These are phyloP conservation scores for Sabatieria punctata DNA, from an alignment of 2,888 invertebrate genomes.

Conservation along the genomic window DNA sequence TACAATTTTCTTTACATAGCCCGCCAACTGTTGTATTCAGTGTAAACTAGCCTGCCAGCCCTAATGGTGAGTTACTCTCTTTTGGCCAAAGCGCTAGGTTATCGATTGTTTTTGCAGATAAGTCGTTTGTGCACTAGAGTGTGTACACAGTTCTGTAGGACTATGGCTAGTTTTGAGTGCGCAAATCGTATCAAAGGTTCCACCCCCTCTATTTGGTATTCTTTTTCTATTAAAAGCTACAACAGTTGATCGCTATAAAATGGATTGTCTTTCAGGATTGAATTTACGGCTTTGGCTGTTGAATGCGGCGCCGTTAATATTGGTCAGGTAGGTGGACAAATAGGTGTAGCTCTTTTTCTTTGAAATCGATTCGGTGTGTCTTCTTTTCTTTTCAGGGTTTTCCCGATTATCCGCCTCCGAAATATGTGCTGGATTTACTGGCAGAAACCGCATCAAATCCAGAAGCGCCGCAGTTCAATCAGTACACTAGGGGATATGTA, in stretches of 20 bases:
- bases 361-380: background rate
- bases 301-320: conserved; percentile 28
- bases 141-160: too few species aligned
- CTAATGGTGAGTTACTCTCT: too few species aligned
- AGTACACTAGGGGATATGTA: conserved; percentile 19
- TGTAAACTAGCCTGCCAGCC: too few species aligned
- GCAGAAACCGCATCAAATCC: conserved; percentile 17
- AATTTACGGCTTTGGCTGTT: conserved; percentile 25
- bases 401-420: conserved; percentile 26
- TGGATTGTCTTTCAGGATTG: conserved; percentile 21
- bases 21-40: too few species aligned
- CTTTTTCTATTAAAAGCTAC: background rate
- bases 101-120: too few species aligned
- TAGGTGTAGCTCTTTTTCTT: background rate
- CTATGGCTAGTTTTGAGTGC: too few species aligned
- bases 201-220: conserved; percentile 16
- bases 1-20: too few species aligned
- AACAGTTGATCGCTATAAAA: background rate
- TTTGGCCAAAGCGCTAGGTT: too few species aligned
- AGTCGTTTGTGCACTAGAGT: too few species aligned
- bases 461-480: conserved; percentile 18
- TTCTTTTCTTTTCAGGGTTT: conserved; percentile 19
- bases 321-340: conserved; percentile 19
- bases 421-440: conserved; percentile 22
- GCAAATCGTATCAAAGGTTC: conserved; percentile 10